phyloP scores from a whole-genome alignment of 2,113 vertebrate genomes.

The Elephas maximus region DNA sequence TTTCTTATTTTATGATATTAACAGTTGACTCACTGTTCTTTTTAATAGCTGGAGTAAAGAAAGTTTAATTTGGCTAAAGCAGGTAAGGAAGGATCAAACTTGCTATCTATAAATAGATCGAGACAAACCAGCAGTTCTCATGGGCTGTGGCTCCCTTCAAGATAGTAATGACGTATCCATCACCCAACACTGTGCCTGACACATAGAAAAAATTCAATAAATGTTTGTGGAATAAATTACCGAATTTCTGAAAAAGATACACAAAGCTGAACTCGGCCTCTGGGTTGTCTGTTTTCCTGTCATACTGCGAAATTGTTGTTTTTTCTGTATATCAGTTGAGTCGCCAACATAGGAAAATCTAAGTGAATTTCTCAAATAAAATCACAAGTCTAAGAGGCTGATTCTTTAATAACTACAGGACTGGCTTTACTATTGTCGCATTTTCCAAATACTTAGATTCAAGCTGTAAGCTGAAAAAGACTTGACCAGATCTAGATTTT shows the following conservation, averaged over 20 bases:
- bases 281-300: not conserved
- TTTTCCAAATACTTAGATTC: constrained; percentile 22
- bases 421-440: not conserved
- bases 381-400: not conserved
- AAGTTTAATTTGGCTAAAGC: not conserved
- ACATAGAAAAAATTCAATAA: not conserved
- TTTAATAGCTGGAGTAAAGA: not conserved
- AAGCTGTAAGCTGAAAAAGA: not conserved
- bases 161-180: not conserved
- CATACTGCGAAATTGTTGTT: not conserved
- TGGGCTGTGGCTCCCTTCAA: not conserved
- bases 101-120: not conserved
- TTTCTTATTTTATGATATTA: constrained; percentile 1
- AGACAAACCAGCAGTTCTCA: not conserved
- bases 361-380: not conserved
- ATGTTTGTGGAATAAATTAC: not conserved
- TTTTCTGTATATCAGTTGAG: not conserved
- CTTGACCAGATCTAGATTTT: not conserved
- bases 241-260: constrained; percentile 2
- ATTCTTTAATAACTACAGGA: not conserved
- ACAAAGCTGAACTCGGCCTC: not conserved
- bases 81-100: not conserved
- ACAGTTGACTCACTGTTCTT: not conserved
- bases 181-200: not conserved
- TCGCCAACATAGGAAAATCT: not conserved